Conservation (phyloP, 2,797 vertebrate species). For the Gallinago stenura region DNA sequence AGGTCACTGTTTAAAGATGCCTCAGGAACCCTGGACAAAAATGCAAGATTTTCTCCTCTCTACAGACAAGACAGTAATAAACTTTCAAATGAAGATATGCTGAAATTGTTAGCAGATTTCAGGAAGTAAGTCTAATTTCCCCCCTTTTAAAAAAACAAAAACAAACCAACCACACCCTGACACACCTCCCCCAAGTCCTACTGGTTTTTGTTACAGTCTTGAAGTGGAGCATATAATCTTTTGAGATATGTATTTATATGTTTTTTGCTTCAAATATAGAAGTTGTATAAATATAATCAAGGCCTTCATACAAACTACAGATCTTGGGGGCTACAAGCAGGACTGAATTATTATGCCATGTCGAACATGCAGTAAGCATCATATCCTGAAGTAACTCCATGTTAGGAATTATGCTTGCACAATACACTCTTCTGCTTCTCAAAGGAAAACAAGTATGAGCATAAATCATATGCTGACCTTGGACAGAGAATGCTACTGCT, state of each 20-base stretch:
- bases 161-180: not conserved
- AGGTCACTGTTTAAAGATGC: slow-evolving; percentile 95
- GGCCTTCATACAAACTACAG: not conserved
- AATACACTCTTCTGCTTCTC: not conserved
- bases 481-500: not conserved
- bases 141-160: not conserved
- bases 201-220: not conserved
- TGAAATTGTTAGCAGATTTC: slow-evolving; percentile 95
- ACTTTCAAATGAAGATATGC: slow-evolving; percentile 95
- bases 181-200: too few species aligned
- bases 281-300: not conserved
- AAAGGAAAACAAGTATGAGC: not conserved
- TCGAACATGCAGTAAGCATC: not conserved
- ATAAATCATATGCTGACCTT: not conserved
- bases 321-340: not conserved
- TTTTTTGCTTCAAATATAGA: not conserved
- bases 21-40: slow-evolving; percentile 93
- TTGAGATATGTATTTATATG: not conserved
- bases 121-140: slow-evolving; percentile 87
- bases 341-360: not conserved
- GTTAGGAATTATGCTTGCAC: not conserved
- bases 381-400: not conserved
- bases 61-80: slow-evolving; percentile 97
- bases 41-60: slow-evolving; percentile 90
- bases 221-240: not conserved